Evolutionary conservation across 2,797 vertebrate species (phyloP).

Genomic region (Helostoma temminkii): DNA sequence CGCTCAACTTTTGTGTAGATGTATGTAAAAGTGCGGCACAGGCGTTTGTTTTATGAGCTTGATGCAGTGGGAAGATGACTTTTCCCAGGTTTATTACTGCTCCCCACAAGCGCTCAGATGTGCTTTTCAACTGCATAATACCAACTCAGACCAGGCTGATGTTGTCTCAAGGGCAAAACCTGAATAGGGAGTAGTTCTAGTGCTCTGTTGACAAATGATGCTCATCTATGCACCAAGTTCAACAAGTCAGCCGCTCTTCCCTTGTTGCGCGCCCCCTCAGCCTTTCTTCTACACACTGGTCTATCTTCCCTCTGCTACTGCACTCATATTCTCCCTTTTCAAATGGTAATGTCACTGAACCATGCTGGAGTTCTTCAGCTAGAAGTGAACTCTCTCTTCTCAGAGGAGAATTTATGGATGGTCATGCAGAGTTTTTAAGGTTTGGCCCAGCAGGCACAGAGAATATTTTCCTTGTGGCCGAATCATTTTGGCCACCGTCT

Average conservation of each 20-base stretch:
- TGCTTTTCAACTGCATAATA: slow-evolving; percentile 40
- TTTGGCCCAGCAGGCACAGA: slow-evolving; percentile 58
- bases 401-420: slow-evolving; percentile 69
- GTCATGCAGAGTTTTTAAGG: slow-evolving; percentile 71
- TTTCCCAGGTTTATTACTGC: slow-evolving; percentile 25
- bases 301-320: slow-evolving; percentile 21
- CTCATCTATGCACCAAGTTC: slow-evolving; percentile 74
- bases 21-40: slow-evolving; percentile 33
- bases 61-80: slow-evolving; percentile 45
- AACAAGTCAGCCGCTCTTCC: slow-evolving; percentile 68
- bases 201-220: slow-evolving; percentile 67
- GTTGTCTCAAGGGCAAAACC: slow-evolving; percentile 57
- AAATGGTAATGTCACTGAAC: slow-evolving; percentile 77
- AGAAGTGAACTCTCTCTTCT: slow-evolving; percentile 60
- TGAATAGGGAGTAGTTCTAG: slow-evolving; percentile 41
- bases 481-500: slow-evolving; percentile 60
- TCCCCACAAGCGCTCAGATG: slow-evolving; percentile 14
- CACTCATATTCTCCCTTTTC: slow-evolving; percentile 72
- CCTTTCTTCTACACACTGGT: slow-evolving; percentile 41
- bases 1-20: slow-evolving; percentile 20
- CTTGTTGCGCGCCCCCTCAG: slow-evolving; percentile 19
- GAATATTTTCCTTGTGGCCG: slow-evolving; percentile 57
- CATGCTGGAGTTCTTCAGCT: slow-evolving; percentile 61
- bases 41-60: slow-evolving; percentile 46
- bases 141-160: slow-evolving; percentile 36